These are phyloP conservation scores for Urocitellus parryii DNA, from an alignment of 2,113 vertebrate species.

Conservation along the genomic window DNA sequence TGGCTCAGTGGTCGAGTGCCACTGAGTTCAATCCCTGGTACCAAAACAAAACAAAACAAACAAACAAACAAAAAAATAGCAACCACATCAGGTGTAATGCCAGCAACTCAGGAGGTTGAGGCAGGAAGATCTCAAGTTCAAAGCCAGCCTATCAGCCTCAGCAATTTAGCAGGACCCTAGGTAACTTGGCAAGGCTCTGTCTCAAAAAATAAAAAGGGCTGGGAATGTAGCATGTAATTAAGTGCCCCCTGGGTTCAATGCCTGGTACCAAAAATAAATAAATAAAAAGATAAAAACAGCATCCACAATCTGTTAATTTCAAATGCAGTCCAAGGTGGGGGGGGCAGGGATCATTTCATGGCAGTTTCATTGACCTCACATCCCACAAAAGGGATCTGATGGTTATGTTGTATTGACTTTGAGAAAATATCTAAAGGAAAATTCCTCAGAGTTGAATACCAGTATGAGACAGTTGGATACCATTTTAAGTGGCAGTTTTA, in stretches of 20 bases:
- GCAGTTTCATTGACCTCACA: background rate
- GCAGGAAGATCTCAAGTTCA: no score
- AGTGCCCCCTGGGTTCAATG: no score
- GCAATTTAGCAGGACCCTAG: no score
- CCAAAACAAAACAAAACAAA: no score
- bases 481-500: background rate
- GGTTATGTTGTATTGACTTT: background rate
- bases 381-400: background rate
- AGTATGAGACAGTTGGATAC: background rate
- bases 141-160: no score
- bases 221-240: no score
- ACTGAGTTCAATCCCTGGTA: no score
- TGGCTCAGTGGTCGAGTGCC: no score
- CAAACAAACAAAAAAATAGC: background rate
- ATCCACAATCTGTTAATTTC: background rate
- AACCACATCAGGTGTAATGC: background rate
- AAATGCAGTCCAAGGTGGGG: background rate
- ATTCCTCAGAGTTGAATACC: background rate
- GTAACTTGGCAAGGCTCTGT: no score
- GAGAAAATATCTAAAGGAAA: slow-evolving; percentile 23
- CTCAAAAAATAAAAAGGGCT: no score
- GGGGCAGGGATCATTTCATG: background rate
- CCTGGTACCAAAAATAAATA: no score
- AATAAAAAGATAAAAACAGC: background rate
- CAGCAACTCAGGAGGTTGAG: no score